Evolutionary conservation across 1,140 invertebrate species (phyloP), one percentile per base, ranked within the genome.

Genomic region (Drosophila mayri): DNA sequence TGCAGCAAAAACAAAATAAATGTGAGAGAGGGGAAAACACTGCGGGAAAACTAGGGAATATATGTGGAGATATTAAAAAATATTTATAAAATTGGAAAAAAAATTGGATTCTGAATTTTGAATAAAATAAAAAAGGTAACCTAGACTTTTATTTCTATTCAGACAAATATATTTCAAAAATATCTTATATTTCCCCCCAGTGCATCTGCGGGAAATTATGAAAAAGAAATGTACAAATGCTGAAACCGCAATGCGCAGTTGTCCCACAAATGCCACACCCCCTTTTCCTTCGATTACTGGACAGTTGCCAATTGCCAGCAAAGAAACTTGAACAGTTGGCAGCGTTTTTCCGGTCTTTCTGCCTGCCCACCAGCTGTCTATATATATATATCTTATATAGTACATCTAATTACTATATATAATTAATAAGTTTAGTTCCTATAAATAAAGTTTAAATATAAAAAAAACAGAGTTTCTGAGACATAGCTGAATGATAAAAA

Each of bases 211-310:
- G 54, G 43, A 37, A 67, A 64, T 60, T 71, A 71, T 72, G 68
- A 49, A 59, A 82, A 86, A 68, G 68, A 77, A 70, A 81, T 65
- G 58, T 74, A 78, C 79, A 73, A 90, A 76, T 90, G 63, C 71
- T 61, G 74, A 77, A 90, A 81, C 86, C 85, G 81, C 85, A 90
- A 85, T 90, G 85, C 85, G 86, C 86, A 90, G 86, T 88, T 90
- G 86, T 79, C 76, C 60, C 61, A 46, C 22, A 37, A 32, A 37
- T 38, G 60, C 60, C 60, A 67, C 71, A 57, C 52, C 60, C 41
- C 41, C 52, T 57, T 55, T 59, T 28, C 22, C 65, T 44, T 43
- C 70, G 54, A 41, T 65, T 47, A 22, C 72, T 76, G 68, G 68
- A 16, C 65, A 46, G 50, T 71, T 72, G 68, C 68, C 68, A 72